Evolutionary conservation across 2,797 vertebrate genomes (phyloP).

Genomic region (Lepilemur ruficaudatus): DNA sequence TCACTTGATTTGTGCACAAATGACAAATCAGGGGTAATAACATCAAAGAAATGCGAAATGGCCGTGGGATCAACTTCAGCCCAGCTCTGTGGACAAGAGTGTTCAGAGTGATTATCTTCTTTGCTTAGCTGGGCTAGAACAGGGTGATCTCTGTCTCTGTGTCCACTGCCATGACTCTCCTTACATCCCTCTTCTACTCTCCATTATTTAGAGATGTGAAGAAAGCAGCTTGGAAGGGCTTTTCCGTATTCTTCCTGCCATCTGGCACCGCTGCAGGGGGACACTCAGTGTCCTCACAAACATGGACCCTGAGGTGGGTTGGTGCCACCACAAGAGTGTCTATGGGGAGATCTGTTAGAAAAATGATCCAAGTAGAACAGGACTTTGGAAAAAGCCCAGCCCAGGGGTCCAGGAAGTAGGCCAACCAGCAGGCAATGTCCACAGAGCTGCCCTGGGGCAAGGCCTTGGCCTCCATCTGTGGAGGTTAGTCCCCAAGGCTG

Average conservation of each 20-base stretch:
- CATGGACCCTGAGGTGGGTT: fast-evolving
- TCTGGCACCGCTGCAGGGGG: neutral
- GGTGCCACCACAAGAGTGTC: neutral
- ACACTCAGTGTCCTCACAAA: neutral
- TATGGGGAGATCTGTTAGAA: neutral
- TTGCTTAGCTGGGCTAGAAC: neutral
- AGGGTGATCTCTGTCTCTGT: neutral
- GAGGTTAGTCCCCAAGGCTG: neutral
- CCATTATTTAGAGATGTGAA: neutral
- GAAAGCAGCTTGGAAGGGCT: neutral
- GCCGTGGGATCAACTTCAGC: fast-evolving
- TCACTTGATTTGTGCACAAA: neutral
- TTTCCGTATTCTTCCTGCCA: neutral
- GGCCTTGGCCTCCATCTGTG: fast-evolving
- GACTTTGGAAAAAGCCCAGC: neutral
- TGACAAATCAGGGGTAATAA: neutral
- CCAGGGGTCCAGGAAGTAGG: neutral
- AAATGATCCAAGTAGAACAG: fast-evolving
- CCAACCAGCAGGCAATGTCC: neutral
- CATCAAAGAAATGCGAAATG: neutral
- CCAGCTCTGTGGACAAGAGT: fast-evolving
- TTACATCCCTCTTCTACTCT: neutral
- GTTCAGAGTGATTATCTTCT: neutral
- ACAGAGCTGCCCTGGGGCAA: neutral
- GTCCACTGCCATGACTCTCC: fast-evolving